Evolutionary conservation across 2,888 invertebrate genomes (phyloP), one percentile per base, ranked within the genome.

Genomic region (Oscheius sp.): DNA sequence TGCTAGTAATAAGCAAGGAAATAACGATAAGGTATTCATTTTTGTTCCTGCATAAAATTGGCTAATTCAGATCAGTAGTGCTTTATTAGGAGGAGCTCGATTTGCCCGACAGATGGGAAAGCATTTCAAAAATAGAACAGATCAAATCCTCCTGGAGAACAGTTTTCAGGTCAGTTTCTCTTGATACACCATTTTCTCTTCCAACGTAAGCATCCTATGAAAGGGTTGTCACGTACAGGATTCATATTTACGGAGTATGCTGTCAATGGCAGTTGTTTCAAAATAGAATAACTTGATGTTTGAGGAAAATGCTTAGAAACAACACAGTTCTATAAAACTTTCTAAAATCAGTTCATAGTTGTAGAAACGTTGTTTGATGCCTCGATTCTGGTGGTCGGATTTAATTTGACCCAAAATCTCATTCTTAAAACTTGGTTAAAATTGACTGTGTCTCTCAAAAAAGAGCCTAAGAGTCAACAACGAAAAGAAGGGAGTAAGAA

Each of bases 81-180:
- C 85, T 8, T 71, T 85, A 24, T 72, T 85, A n/a, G 80, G 83
- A 26, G 83, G 85, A 6, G 85, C 85, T 2, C 71, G 76, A n/a
- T 74, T 84, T 36, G 82, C 82, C 22, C 67, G 78, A 5, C 81
- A 83, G 59, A 78, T 84, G 80, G 84, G 84, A 6, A 77, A 74
- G 62, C 80, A 82, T 63, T 82, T 82, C 72, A 84, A 84, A 71
- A 75, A 80, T 41, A 67, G 75, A 59, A 75, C 82, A 5, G 85
- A 85, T 63, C 84, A 85, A 59, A 79, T 84, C 36, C 68, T 85
- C 50, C 71, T 82, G 17, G 85, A 85, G 56, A 80, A 82, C 59
- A 80, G 82, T 67, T 80, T 81, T 69, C 83, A 82, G 77, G 83
- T 82, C 54, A 45, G 68, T 26, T 41, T 26, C 36, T 26, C 44